Conservation (phyloP, 2,113 vertebrate genomes). For the Verasper variegatus region DNA sequence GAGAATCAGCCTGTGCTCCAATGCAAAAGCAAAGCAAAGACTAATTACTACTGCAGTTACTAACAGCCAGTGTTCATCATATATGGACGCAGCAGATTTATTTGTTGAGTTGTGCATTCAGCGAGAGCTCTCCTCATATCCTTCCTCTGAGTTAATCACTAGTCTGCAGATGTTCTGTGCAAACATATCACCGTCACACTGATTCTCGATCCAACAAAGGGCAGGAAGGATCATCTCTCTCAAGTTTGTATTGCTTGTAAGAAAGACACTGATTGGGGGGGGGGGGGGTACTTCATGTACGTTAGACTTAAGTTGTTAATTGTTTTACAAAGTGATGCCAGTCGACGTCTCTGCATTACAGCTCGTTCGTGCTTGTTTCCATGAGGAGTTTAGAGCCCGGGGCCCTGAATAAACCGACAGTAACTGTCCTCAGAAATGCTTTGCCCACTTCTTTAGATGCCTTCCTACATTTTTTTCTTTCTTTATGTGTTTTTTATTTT, state of each 20-base stretch:
- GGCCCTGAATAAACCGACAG: constrained; percentile 14
- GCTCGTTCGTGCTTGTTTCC: constrained; percentile 38
- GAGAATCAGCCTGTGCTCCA: constrained; percentile 46
- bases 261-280: not conserved
- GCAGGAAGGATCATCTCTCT: constrained; percentile 22
- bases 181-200: constrained; percentile 69
- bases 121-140: constrained; percentile 17
- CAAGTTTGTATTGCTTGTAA: constrained; percentile 19
- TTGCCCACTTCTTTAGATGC: constrained; percentile 72
- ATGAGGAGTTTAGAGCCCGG: constrained; percentile 14
- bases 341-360: constrained; percentile 20
- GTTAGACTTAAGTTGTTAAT: not conserved
- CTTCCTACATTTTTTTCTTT: constrained; percentile 71
- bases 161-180: constrained; percentile 44
- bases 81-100: constrained; percentile 24
- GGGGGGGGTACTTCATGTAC: not conserved
- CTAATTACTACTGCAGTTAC: constrained; percentile 67
- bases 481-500: constrained; percentile 54
- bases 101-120: constrained; percentile 8
- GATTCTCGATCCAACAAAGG: constrained; percentile 15
- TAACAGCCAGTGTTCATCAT: constrained; percentile 63
- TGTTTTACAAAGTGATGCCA: constrained; percentile 17
- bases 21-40: constrained; percentile 68
- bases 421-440: constrained; percentile 46
- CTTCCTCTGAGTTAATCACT: constrained; percentile 15